Percentiles rank a stretch among this genome's conserved stretches.
Evolutionary conservation across 2,797 vertebrate genomes (phyloP).

Genomic region (Florisuga fusca): DNA sequence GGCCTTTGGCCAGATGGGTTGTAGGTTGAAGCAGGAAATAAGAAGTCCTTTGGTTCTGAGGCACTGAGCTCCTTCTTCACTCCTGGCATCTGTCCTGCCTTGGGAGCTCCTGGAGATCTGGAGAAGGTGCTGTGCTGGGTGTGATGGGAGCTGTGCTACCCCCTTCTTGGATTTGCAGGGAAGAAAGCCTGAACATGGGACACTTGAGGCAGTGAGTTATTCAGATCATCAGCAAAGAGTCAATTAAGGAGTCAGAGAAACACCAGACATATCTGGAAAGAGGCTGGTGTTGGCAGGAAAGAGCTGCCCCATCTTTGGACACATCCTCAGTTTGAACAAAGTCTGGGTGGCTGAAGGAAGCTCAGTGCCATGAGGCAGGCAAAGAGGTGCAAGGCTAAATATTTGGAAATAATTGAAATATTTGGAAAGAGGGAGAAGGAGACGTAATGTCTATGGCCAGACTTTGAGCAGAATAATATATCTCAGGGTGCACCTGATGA

Average conservation of each 20-base stretch:
- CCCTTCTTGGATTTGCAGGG: background rate
- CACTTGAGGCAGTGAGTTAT: background rate
- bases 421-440: background rate
- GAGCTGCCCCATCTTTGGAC: background rate
- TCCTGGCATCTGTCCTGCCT: background rate
- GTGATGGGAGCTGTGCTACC: background rate
- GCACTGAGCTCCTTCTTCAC: background rate
- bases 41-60: background rate
- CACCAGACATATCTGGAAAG: background rate
- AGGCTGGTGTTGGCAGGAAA: background rate
- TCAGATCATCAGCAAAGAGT: background rate
- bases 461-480: background rate
- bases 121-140: background rate
- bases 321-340: background rate
- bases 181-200: background rate
- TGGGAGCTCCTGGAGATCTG: no score
- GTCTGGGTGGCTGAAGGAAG: background rate
- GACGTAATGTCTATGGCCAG: background rate
- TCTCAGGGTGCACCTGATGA: background rate
- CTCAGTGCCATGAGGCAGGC: background rate
- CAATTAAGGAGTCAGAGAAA: background rate
- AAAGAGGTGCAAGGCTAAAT: background rate
- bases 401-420: background rate
- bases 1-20: background rate
- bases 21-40: background rate